These are phyloP conservation scores for Zele albiditarsus DNA, from an alignment of 2,888 invertebrate species.

Conservation along the genomic window DNA sequence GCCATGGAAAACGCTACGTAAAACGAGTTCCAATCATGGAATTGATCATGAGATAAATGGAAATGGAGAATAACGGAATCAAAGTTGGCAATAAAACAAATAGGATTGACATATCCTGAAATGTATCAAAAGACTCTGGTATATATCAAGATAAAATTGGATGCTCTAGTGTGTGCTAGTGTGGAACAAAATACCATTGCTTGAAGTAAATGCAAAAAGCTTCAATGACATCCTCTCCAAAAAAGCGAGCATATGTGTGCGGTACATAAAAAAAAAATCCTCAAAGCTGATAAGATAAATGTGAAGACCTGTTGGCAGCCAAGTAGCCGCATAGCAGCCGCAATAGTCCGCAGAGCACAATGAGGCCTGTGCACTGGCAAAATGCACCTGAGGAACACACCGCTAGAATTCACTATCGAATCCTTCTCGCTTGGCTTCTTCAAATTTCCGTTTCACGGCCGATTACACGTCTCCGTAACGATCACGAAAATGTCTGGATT, in stretches of 20 bases:
- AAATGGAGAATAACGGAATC: neutral
- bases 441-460: constrained; percentile 51
- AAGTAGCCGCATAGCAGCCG: constrained; percentile 41
- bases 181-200: neutral
- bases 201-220: constrained; percentile 3
- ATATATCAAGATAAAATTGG: no score
- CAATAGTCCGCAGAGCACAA: constrained; percentile 31
- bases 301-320: constrained; percentile 40
- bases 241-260: neutral
- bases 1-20: no score
- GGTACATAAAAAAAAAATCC: constrained; percentile 12
- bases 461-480: constrained; percentile 36
- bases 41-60: neutral
- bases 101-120: neutral
- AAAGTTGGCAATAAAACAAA: neutral
- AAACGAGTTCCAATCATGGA: neutral
- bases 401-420: constrained; percentile 45
- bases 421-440: constrained; percentile 45
- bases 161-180: no score
- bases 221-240: constrained; percentile 5
- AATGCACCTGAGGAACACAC: constrained; percentile 17
- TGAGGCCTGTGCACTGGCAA: constrained; percentile 12
- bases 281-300: constrained; percentile 27
- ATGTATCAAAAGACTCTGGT: neutral
- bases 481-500: constrained; percentile 27